These are phyloP conservation scores for Tonatia bakeri DNA, from an alignment of 2,113 vertebrate species.

Conservation along the genomic window DNA sequence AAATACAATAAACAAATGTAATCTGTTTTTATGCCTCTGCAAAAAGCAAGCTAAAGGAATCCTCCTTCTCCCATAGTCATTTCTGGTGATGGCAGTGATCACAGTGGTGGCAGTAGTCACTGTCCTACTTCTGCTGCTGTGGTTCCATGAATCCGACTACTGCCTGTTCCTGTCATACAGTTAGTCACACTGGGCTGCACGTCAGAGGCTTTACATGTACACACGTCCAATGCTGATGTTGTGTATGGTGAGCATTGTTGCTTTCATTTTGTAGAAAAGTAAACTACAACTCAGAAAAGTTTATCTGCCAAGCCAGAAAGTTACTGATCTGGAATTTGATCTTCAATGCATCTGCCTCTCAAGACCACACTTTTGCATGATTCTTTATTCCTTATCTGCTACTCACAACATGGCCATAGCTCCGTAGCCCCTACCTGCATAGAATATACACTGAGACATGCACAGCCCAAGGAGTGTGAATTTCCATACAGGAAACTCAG, in stretches of 20 bases:
- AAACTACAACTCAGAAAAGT: background rate
- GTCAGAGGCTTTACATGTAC: background rate
- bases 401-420: background rate
- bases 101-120: background rate
- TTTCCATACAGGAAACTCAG: background rate
- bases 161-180: background rate
- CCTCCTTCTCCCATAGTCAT: background rate
- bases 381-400: background rate
- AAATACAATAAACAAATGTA: too few relatives aligned
- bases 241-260: background rate
- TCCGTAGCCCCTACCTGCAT: background rate
- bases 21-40: too few relatives aligned
- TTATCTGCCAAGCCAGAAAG: background rate
- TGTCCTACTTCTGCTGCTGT: background rate
- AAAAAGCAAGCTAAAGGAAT: background rate
- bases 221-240: background rate
- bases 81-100: background rate
- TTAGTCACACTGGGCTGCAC: background rate
- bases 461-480: background rate
- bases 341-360: background rate
- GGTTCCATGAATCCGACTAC: background rate
- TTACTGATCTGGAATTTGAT: background rate
- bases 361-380: background rate
- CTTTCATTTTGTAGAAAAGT: background rate
- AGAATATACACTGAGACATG: background rate